Evolutionary conservation across 2,888 invertebrate species (phyloP), one percentile per base, ranked within the genome.

Genomic region (Platycnemis pennipes): DNA sequence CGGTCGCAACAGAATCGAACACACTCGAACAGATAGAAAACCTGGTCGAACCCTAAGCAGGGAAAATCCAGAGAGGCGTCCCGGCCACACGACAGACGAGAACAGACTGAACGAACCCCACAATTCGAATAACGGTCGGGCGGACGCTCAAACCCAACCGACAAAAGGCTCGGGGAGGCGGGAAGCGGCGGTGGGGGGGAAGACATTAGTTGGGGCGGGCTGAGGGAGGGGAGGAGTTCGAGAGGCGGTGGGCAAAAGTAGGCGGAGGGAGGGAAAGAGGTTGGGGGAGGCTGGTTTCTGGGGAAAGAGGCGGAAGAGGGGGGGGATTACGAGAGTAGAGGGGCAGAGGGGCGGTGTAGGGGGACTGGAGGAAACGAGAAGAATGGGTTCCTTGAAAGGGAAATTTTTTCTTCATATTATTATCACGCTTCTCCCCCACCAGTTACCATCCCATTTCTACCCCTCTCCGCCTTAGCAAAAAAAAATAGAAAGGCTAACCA

Each of bases 141-240:
- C 87, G 88, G 88, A 49, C 88, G 88, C 53, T 89, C 63, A 44
- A 63, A 56, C 91, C 91, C 91, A 91, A 91, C 91, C 91, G 91
- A 91, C 91, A 91, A 91, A n/a, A 91, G 77, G 37, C 63, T 63
- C 63, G 63, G 26, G 37, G 42, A 56, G 46, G 89, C 1, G 46
- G 49, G 53, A 37, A 56, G 56, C 31, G 56, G n/a, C 13, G 46
- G 88, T 3, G 53, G 56, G 53, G 89, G 49, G 31, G 56, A 42
- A 46, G 56, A 0, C 42, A 37, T 2, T 26, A 13, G 63, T 42
- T 11, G 63, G 31, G 42, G 31, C 16, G 89, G 31, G 91, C 8
- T 22, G 44, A 37, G 56, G 37, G 53, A 53, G n/a, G 37, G 46
- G n/a, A n/a, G n/a, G 87, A n/a, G n/a, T 45, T 44, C 0, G 85